Conservation (phyloP, 2,888 invertebrate genomes). For the Chrysolina oricalcia region DNA sequence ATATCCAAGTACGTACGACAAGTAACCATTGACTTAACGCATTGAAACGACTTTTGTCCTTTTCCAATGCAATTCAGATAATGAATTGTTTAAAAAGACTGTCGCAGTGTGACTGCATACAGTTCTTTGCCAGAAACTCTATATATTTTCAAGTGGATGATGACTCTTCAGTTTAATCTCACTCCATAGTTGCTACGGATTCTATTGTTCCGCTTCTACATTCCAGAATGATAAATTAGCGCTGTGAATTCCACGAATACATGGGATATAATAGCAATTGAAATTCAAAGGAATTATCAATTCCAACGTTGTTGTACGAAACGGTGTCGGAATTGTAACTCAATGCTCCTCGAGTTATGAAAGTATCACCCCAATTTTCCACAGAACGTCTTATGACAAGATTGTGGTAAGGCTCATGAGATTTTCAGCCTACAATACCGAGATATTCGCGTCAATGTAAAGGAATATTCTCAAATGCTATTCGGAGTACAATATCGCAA, state of each 20-base stretch:
- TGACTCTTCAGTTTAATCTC: not conserved
- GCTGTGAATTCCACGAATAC: not conserved
- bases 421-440: conserved; percentile 29
- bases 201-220: conserved; percentile 9
- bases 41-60: no score
- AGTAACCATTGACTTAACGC: no score
- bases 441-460: conserved; percentile 15
- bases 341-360: not conserved
- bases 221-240: conserved; percentile 8
- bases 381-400: not conserved
- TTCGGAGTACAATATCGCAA: conserved; percentile 35
- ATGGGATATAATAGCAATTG: not conserved
- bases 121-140: not conserved
- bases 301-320: conserved; percentile 6
- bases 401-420: conserved; percentile 24
- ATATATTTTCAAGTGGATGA: not conserved
- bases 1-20: no score
- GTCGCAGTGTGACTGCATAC: not conserved
- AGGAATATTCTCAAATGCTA: conserved; percentile 43
- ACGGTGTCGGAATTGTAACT: not conserved
- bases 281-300: conserved; percentile 12
- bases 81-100: not conserved
- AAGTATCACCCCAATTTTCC: conserved; percentile 1
- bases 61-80: no score
- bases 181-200: not conserved